These are phyloP conservation scores for Cochlearius cochlearius DNA, from an alignment of 2,113 vertebrate species.

Conservation along the genomic window DNA sequence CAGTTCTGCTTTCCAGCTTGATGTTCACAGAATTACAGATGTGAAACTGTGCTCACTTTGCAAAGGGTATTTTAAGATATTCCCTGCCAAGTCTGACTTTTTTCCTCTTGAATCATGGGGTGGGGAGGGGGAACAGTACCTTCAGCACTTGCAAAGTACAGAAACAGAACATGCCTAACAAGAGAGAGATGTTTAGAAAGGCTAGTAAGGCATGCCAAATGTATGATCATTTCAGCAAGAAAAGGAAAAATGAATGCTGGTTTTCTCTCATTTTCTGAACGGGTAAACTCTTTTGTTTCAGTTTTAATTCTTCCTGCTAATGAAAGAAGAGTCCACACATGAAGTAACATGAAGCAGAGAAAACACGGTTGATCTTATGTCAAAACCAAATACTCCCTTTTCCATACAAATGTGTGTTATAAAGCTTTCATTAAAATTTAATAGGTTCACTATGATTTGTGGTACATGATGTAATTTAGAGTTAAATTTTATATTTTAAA, in stretches of 20 bases:
- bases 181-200: neutral
- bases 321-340: neutral
- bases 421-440: neutral
- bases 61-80: neutral
- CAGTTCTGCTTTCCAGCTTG: neutral
- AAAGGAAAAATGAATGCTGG: neutral
- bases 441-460: neutral
- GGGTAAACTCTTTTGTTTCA: neutral
- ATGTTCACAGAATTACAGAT: neutral
- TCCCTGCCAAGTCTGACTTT: neutral
- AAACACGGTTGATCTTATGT: neutral
- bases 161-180: neutral
- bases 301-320: neutral
- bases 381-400: neutral
- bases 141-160: neutral
- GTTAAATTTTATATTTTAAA: neutral
- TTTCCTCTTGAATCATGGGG: neutral
- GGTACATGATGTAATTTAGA: neutral
- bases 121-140: neutral
- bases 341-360: neutral
- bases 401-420: neutral
- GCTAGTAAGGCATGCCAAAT: neutral
- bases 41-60: neutral
- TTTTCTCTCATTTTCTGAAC: neutral
- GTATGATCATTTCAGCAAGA: neutral